Conservation (phyloP, 2,113 vertebrate species). For the Caranx melampygus region DNA sequence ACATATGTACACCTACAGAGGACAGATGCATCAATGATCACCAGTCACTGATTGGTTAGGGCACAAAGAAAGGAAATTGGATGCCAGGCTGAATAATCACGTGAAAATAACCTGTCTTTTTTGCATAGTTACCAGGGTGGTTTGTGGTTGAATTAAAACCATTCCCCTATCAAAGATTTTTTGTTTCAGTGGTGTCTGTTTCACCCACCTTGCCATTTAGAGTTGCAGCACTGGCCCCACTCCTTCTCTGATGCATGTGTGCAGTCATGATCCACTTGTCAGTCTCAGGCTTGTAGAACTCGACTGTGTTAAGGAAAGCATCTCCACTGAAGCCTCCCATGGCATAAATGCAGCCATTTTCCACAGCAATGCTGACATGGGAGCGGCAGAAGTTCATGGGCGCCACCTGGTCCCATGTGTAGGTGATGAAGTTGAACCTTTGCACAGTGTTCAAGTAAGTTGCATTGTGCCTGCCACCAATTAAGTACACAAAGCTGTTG, state of each 20-base stretch:
- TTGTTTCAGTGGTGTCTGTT: not conserved
- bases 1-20: constrained; percentile 31
- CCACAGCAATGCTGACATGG: constrained; percentile 16
- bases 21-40: too few species aligned
- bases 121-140: too few species aligned
- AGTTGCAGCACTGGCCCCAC: constrained; percentile 6
- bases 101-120: too few species aligned
- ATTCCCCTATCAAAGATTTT: too few species aligned
- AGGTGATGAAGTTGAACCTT: constrained; percentile 9
- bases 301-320: not conserved
- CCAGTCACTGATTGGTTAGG: too few species aligned
- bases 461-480: not conserved
- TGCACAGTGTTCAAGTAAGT: not conserved
- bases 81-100: too few species aligned
- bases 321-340: constrained; percentile 32
- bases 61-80: too few species aligned
- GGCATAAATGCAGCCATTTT: constrained; percentile 46
- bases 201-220: constrained; percentile 46
- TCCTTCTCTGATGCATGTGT: constrained; percentile 3
- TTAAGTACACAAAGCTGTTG: constrained; percentile 10
- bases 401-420: constrained; percentile 14
- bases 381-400: constrained; percentile 3
- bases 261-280: constrained; percentile 26
- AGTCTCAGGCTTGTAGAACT: constrained; percentile 32
- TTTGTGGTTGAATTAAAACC: too few species aligned